phyloP scores from a whole-genome alignment of 2,888 invertebrate species.

The Cheilosia soror region DNA sequence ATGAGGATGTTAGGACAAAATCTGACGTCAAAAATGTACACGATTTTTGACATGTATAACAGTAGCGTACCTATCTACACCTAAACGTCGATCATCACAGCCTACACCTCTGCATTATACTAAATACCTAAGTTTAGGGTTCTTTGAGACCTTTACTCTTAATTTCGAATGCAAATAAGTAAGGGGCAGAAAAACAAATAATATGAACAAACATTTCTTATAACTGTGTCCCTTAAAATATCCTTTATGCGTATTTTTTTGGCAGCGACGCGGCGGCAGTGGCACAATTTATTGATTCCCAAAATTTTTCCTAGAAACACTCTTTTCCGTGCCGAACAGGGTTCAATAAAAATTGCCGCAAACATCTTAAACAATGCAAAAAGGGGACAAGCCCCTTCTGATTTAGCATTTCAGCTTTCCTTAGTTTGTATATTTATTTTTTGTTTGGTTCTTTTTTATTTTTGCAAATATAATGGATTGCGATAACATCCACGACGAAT shows the following conservation, averaged over 20 bases:
- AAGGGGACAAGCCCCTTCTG: constrained; percentile 70
- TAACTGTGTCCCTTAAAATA: constrained; percentile 40
- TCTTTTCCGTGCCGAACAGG: constrained; percentile 47
- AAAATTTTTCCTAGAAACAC: constrained; percentile 72
- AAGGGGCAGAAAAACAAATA: not conserved
- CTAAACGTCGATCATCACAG: too few species aligned
- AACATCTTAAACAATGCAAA: constrained; percentile 69
- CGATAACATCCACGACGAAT: constrained; percentile 69
- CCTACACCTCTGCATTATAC: not conserved
- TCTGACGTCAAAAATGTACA: too few species aligned
- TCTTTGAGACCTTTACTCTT: not conserved
- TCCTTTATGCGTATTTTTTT: constrained; percentile 30
- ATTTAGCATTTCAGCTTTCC: constrained; percentile 66
- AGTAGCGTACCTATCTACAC: not conserved
- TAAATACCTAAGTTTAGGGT: too few species aligned
- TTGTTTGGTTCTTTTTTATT: constrained; percentile 15
- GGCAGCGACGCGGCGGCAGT: constrained; percentile 45
- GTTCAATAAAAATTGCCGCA: constrained; percentile 71
- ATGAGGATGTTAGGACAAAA: too few species aligned
- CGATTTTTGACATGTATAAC: too few species aligned
- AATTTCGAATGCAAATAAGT: not conserved
- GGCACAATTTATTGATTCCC: constrained; percentile 71
- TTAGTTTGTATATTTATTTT: constrained; percentile 1
- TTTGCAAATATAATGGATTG: constrained; percentile 67
- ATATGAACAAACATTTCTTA: constrained; percentile 17